Conservation (phyloP, 2,113 vertebrate genomes). For the Danionella cerebrum region DNA sequence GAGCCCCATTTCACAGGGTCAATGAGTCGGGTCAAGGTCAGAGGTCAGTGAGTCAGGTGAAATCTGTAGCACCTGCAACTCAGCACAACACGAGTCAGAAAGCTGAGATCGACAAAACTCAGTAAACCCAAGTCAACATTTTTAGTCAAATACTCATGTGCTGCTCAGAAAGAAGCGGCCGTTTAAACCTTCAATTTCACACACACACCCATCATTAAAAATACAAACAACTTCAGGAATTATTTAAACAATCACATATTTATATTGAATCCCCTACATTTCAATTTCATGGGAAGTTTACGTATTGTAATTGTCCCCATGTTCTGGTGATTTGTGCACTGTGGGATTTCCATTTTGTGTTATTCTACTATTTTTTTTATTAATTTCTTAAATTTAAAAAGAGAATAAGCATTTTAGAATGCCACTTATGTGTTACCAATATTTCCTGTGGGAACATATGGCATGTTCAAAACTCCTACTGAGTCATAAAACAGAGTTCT, state of each 20-base stretch:
- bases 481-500: background rate
- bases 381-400: too few species aligned
- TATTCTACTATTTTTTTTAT: too few species aligned
- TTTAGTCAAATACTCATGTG: background rate
- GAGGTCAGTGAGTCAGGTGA: slow-evolving; percentile 3
- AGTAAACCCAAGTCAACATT: background rate
- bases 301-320: too few species aligned
- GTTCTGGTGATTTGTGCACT: too few species aligned
- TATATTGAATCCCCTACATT: too few species aligned
- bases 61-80: slow-evolving; percentile 3
- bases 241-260: too few species aligned
- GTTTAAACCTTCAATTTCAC: background rate
- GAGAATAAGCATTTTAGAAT: too few species aligned
- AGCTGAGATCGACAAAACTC: background rate
- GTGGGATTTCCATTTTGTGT: too few species aligned
- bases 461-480: slow-evolving; percentile 4
- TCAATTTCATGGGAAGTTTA: too few species aligned
- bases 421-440: too few species aligned
- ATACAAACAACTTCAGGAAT: background rate
- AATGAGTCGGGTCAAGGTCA: slow-evolving; percentile 2
- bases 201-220: background rate
- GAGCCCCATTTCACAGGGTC: background rate
- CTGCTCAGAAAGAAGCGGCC: background rate
- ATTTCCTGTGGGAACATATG: slow-evolving; percentile 8
- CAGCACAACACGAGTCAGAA: background rate